phyloP scores from a whole-genome alignment of 2,888 invertebrate species.

The Troilus luridus region DNA sequence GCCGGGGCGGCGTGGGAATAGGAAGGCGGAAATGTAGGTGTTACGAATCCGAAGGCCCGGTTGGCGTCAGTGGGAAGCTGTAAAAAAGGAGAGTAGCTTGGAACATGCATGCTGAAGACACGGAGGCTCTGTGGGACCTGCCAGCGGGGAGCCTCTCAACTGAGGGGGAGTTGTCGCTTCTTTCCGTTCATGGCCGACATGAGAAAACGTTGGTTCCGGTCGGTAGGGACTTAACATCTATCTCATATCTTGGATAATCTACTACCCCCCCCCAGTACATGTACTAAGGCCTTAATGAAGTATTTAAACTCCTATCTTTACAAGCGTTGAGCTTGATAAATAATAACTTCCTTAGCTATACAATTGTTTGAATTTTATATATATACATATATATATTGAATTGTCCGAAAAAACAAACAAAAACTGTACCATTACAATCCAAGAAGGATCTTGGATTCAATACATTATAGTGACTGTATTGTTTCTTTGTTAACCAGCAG shows the following conservation, averaged over 20 bases:
- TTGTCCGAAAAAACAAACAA: too few relatives aligned
- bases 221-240: neutral
- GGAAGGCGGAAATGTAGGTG: constrained; percentile 47
- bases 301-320: neutral
- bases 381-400: too few relatives aligned
- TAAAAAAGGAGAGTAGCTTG: constrained; percentile 22
- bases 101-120: constrained; percentile 27
- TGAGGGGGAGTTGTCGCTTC: neutral
- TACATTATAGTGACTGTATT: too few relatives aligned
- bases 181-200: neutral
- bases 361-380: too few relatives aligned
- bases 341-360: too few relatives aligned
- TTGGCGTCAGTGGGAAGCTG: constrained; percentile 46
- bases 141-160: neutral
- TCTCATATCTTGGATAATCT: neutral
- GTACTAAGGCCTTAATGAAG: neutral
- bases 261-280: neutral
- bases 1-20: constrained; percentile 39
- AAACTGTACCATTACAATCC: too few relatives aligned
- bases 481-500: too few relatives aligned
- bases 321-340: too few relatives aligned
- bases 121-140: constrained; percentile 10
- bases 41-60: constrained; percentile 43
- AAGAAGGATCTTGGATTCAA: too few relatives aligned
- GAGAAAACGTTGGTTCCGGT: neutral